Base-by-base conservation (phyloP, 2,888 invertebrate genomes). In the Ornithoptera alexandrae region DNA sequence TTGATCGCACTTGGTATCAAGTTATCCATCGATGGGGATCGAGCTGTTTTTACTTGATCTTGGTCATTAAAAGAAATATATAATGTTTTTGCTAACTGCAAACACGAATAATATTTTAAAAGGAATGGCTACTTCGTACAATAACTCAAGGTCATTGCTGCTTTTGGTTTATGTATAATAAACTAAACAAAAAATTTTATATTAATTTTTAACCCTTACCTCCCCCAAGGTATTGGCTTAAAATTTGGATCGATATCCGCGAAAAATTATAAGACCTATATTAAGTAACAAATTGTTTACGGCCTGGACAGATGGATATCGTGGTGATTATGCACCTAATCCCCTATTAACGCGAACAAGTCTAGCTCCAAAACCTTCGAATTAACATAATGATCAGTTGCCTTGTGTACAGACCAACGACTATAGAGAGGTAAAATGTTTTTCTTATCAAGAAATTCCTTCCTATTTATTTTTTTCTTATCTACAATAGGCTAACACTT, bases 381-480 rank as follows among this genome's bases (percentile, higher is more conserved):
- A 90, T 90, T 90, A 88, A 81, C 89, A 90, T 90, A 90, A 90
- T 90, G 79, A 88, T 85, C 77, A 84, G 80, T 78, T 78, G 74
- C 70, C 63, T 70, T 12, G 5, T 10, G 6, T 65, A 65, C 72
- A 79, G 74, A 73, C 58, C 59, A 71, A 57, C 58, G 30, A 24
- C 22, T 39, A 24, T 42, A 62, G 67, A 71, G 70, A 71, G 67
- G n/a, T 6, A 42, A 42, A 42, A 46, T 12, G 15, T 17, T 12
- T 46, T 46, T 15, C 15, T 15, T 46, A 12, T 46, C 10, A 10
- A 42, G 15, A 15, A 15, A 12, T 46, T 15, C 4, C 46, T 46
- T 15, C 15, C 46, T 15, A 1, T 1, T 46, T 2, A 46, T 46
- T 15, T 46, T 2, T 46, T 15, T 42, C 6, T 42, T 3, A 46